Conservation (phyloP, 2,888 invertebrate species). For the Drosophila cognata region DNA sequence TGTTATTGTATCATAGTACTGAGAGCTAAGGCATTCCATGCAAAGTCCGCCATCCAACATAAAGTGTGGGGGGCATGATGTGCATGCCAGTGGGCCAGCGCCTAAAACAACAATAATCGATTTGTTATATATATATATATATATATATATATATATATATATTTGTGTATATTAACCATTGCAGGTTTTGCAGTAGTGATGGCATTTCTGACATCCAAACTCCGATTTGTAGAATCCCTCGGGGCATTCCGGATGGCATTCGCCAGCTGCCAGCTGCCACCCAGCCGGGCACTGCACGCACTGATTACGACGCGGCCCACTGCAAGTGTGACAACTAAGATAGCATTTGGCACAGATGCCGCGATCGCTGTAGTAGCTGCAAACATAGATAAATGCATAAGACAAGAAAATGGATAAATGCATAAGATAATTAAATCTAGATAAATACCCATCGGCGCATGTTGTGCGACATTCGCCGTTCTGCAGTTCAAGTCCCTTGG, state of each 20-base stretch:
- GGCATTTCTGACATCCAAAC: conserved; percentile 94
- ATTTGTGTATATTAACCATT: conserved; percentile 86
- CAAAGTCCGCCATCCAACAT: conserved; percentile 91
- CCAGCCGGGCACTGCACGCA: conserved; percentile 93
- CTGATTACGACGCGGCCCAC: conserved; percentile 93
- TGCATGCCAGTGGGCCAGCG: conserved; percentile 91
- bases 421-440: neutral
- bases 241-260: conserved; percentile 94
- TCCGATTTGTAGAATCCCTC: conserved; percentile 93
- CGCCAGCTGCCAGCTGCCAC: conserved; percentile 93
- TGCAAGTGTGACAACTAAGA: conserved; percentile 93
- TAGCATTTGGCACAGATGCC: conserved; percentile 93
- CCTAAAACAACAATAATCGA: conserved; percentile 82
- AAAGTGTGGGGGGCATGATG: conserved; percentile 89
- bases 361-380: conserved; percentile 93
- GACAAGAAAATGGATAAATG: neutral
- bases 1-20: conserved; percentile 89
- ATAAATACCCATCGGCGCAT: conserved; percentile 89
- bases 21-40: conserved; percentile 90
- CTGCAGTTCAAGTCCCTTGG: conserved; percentile 91
- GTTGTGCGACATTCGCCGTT: conserved; percentile 93
- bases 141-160: neutral
- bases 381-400: conserved; percentile 7
- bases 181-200: conserved; percentile 94
- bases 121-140: neutral